A percentile compares a stretch with the other conserved stretches of the same genome.
Conservation (phyloP, 2,113 vertebrate genomes). For the Sinocyclocheilus maitianheensis region DNA sequence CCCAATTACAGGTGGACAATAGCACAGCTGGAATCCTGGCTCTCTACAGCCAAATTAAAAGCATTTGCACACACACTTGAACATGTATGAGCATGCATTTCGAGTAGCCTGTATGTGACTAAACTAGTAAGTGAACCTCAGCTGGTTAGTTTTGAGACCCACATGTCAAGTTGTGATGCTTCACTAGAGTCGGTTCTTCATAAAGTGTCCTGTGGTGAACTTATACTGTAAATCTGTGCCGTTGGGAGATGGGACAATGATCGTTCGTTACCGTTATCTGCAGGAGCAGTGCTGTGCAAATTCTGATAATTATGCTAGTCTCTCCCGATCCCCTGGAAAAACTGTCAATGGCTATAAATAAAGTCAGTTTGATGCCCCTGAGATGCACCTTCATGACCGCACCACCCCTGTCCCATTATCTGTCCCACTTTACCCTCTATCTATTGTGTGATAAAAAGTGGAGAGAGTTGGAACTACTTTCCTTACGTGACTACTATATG, state of each 20-base stretch:
- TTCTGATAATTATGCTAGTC: constrained; percentile 47
- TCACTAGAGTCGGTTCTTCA: not conserved
- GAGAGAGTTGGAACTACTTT: not conserved
- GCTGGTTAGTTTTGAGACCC: not conserved
- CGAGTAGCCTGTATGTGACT: not conserved
- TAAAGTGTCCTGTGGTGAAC: not conserved
- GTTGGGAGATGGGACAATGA: not conserved
- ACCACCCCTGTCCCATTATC: constrained; percentile 4
- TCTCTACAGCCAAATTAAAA: not conserved
- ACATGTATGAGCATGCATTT: not conserved
- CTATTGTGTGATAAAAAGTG: constrained; percentile 33
- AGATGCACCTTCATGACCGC: not conserved
- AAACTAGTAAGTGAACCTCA: not conserved
- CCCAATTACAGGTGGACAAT: not conserved
- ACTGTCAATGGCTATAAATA: constrained; percentile 5
- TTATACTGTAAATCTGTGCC: constrained; percentile 1
- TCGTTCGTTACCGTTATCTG: not conserved
- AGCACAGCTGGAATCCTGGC: not conserved
- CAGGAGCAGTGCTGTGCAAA: not conserved
- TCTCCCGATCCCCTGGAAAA: not conserved
- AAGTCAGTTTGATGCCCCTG: not conserved
- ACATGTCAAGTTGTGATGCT: too few relatives aligned
- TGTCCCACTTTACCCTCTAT: not conserved
- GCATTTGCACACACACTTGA: not conserved
- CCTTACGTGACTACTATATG: constrained; percentile 38